phyloP scores from a whole-genome alignment of 2,888 invertebrate genomes.

The Drosophila borealis region DNA sequence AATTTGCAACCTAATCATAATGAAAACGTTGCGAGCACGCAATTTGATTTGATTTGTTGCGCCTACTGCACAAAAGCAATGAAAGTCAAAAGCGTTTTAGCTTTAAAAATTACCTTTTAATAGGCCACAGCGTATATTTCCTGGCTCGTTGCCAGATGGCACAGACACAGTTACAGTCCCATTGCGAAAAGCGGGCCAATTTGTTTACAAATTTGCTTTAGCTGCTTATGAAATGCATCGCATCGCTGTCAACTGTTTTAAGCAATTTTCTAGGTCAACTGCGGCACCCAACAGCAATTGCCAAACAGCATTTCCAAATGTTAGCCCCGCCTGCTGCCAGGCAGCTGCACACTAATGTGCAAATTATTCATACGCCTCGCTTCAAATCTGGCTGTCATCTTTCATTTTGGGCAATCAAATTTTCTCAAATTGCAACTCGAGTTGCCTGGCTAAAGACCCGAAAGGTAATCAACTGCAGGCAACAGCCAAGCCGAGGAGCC shows the following conservation, averaged over 20 bases:
- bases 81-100: constrained; percentile 54
- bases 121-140: constrained; percentile 62
- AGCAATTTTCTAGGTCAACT: constrained; percentile 67
- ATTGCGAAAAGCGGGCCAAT: constrained; percentile 59
- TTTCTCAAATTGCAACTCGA: constrained; percentile 66
- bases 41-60: constrained; percentile 46
- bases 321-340: constrained; percentile 1
- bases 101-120: constrained; percentile 64
- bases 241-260: constrained; percentile 19
- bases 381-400: constrained; percentile 34
- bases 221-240: constrained; percentile 43
- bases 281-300: constrained; percentile 15
- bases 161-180: constrained; percentile 32
- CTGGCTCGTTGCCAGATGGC: constrained; percentile 57
- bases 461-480: constrained; percentile 47
- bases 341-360: constrained; percentile 60
- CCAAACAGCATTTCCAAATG: constrained; percentile 31
- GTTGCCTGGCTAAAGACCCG: constrained; percentile 53
- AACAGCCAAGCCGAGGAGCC: constrained; percentile 13
- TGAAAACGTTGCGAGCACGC: constrained; percentile 28
- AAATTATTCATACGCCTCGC: constrained; percentile 50
- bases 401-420: constrained; percentile 69
- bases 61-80: constrained; percentile 46
- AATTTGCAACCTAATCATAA: constrained; percentile 47
- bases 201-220: constrained; percentile 51